Percentiles rank a stretch among this genome's conserved stretches.
Evolutionary conservation across 2,797 vertebrate genomes (phyloP).

Genomic region (Tiaroga cobitis): DNA sequence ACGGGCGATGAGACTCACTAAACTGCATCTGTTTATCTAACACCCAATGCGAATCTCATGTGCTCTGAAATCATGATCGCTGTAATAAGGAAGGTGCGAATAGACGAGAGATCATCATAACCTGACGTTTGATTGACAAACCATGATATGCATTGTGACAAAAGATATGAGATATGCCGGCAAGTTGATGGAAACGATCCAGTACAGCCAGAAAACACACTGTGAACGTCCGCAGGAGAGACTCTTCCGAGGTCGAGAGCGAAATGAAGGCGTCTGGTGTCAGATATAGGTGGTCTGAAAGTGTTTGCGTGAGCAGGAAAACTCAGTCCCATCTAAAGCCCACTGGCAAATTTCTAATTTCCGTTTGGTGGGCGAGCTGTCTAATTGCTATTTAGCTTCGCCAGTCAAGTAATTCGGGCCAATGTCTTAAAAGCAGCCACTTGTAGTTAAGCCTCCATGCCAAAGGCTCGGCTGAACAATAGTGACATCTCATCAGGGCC

Average conservation of each 20-base stretch:
- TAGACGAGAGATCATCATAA: conserved; percentile 46
- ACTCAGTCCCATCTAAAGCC: conserved; percentile 72
- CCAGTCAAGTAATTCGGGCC: conserved; percentile 75
- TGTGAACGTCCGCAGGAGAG: not conserved
- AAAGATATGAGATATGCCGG: conserved; percentile 26
- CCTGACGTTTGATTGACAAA: conserved; percentile 61
- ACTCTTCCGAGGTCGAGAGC: conserved; percentile 2
- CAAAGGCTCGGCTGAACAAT: conserved; percentile 69
- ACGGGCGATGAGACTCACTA: conserved; percentile 52
- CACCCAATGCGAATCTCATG: conserved; percentile 54
- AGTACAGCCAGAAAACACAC: not conserved
- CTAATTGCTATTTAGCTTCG: conserved; percentile 79
- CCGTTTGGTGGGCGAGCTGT: conserved; percentile 71
- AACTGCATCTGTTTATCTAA: conserved; percentile 58
- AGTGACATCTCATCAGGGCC: conserved; percentile 73
- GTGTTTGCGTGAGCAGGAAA: conserved; percentile 63
- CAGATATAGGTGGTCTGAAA: conserved; percentile 63
- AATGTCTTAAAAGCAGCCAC: conserved; percentile 73
- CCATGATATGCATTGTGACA: conserved; percentile 63
- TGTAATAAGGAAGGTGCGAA: conserved; percentile 53
- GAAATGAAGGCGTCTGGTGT: conserved; percentile 55
- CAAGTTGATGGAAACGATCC: conserved; percentile 18
- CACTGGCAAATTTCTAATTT: conserved; percentile 78
- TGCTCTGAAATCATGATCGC: conserved; percentile 52
- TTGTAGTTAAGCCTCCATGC: conserved; percentile 70